Evolutionary conservation across 2,113 vertebrate species (phyloP).

Genomic region (Alaudala cheleensis): DNA sequence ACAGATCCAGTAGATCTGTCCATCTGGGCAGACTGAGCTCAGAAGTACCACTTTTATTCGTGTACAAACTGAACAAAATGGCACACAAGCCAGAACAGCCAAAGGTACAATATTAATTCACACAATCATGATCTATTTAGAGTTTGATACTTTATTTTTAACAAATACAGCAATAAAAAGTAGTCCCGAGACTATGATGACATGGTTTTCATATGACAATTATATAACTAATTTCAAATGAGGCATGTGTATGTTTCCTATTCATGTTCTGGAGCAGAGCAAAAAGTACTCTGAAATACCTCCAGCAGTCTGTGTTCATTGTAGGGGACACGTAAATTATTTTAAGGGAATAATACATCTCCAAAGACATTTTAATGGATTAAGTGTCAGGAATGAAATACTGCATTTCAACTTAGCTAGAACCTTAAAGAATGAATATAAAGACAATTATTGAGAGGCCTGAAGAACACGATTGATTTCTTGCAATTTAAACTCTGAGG

Average conservation of each 20-base stretch:
- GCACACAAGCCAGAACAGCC: background rate
- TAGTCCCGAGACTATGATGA: accelerated
- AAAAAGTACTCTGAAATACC: background rate
- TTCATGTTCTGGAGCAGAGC: background rate
- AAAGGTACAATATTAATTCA: background rate
- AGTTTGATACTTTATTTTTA: background rate
- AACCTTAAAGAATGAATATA: conserved; percentile 51
- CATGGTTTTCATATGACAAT: background rate
- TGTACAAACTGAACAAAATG: background rate
- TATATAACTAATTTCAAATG: background rate
- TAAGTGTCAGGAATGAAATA: conserved; percentile 78
- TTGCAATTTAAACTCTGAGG: background rate
- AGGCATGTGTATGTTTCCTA: background rate
- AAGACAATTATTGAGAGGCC: conserved; percentile 53
- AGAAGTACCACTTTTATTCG: background rate
- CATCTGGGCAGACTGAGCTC: background rate
- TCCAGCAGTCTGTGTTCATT: background rate
- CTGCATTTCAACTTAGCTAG: conserved; percentile 57
- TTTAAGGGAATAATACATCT: conserved; percentile 74
- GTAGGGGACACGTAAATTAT: conserved; percentile 16
- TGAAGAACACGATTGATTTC: conserved; percentile 48
- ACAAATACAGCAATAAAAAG: background rate
- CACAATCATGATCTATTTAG: background rate
- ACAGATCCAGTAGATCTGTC: background rate
- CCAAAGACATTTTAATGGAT: conserved; percentile 70